Base-by-base conservation (phyloP, 2,113 vertebrate genomes). In the Morphnarchus princeps region DNA sequence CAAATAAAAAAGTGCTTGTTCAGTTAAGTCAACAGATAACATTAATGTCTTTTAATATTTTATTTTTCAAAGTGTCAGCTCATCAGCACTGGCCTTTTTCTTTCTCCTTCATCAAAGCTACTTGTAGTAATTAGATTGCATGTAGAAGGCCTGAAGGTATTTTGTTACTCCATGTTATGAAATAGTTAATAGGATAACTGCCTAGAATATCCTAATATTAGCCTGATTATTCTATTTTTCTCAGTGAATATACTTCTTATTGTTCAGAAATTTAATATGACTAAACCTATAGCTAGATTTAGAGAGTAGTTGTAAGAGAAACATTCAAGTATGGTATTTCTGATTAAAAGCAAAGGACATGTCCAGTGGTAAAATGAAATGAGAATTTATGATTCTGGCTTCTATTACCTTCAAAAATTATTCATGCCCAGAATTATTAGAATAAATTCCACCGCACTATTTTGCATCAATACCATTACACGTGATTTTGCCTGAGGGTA, bases 401-500 rank as follows among this genome's bases (percentile, higher is more conserved):
- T 86, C 42, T 92, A 89, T 94, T 96, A 52, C 43, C 57, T 82
- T 89, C 34, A 79, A 96, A 96, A 94, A 85, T 79, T 90, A 96
- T 97, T 95, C 58, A 94, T 96, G 79, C 38, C 45, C 58, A 67
- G 81, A 96, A 96, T 94, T 95, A 94, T 79, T 91, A 85, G 81
- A 87, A 95, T 91, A 85, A 97, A 94, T 97, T 96, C 77, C 40
- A 79, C 77, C 83, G 77, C 76, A 89, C 50, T 94, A 45, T 95
- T 97, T 97, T 97, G 92, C 92, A 95, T 97, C 93, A 95, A 72
- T 90, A 87, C 76, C 42, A 82, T 87, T 90, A 82, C 49, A 86
- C 9, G 20, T 78, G 66, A 93, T 97, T 97, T 95, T 95, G 91
- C 97, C 90, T 87, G 69, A 95, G 87, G 96, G 77, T 96, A 86